A percentile compares a stretch with the other conserved stretches of the same genome.
These are phyloP conservation scores for Xylophagus ater DNA, from an alignment of 2,888 invertebrate genomes.

Conservation along the genomic window DNA sequence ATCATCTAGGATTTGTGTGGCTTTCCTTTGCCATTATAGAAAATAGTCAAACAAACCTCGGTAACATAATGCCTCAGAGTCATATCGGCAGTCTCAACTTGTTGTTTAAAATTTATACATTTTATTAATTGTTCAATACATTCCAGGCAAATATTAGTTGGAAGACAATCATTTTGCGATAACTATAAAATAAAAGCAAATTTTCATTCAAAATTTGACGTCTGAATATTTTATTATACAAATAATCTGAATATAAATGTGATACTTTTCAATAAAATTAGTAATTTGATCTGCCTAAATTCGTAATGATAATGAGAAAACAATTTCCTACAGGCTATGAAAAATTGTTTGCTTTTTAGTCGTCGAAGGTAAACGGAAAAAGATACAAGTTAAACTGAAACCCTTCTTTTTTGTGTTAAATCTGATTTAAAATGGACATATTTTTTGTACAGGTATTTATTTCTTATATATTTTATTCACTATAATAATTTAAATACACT, in stretches of 20 bases:
- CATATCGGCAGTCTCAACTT: constrained; percentile 38
- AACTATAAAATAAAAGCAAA: constrained; percentile 15
- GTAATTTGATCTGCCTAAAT: background rate
- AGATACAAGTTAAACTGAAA: too few species aligned
- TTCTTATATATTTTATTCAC: too few species aligned
- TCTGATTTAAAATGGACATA: too few species aligned
- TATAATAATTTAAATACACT: too few species aligned
- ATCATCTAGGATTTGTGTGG: background rate
- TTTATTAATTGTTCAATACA: constrained; percentile 26
- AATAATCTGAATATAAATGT: background rate
- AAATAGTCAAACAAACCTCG: too few species aligned
- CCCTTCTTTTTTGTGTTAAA: too few species aligned
- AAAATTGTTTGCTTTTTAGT: too few species aligned
- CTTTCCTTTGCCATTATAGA: background rate
- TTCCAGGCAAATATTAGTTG: constrained; percentile 21
- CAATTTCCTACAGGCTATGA: background rate
- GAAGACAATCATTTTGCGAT: constrained; percentile 20
- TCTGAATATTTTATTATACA: background rate
- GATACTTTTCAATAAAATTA: background rate
- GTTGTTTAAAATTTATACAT: constrained; percentile 40
- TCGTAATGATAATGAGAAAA: too few species aligned
- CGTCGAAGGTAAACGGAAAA: too few species aligned
- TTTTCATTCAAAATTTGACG: background rate
- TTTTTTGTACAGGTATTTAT: too few species aligned
- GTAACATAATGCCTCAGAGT: constrained; percentile 16